Conservation (phyloP, 2,888 invertebrate genomes). For the Caenorhabditis sp. region DNA sequence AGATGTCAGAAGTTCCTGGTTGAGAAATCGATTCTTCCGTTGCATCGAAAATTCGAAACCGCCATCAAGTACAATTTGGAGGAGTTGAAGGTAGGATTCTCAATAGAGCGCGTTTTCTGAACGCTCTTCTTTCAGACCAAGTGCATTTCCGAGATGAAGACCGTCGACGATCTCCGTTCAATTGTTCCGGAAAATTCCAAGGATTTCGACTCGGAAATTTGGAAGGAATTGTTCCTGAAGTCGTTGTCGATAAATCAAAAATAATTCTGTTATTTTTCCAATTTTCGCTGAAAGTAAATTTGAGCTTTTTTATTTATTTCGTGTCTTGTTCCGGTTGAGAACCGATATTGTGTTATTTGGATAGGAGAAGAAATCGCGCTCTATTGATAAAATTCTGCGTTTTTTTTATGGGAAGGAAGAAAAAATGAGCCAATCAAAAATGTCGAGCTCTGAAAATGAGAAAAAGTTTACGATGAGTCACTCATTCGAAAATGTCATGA, state of each 20-base stretch:
- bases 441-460: too few species aligned
- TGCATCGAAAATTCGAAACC: not conserved
- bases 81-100: not conserved
- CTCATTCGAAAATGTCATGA: too few species aligned
- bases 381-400: too few species aligned
- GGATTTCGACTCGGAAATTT: not conserved
- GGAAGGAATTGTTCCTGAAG: constrained; percentile 5
- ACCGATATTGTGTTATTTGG: too few species aligned
- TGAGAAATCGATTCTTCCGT: not conserved
- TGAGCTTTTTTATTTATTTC: too few species aligned
- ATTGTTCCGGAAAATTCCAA: not conserved
- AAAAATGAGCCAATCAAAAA: too few species aligned
- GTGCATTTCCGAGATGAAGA: not conserved
- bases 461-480: too few species aligned
- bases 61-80: not conserved
- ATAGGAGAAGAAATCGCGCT: too few species aligned
- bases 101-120: not conserved
- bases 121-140: not conserved
- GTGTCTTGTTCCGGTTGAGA: too few species aligned
- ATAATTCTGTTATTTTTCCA: too few species aligned
- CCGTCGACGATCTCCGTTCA: not conserved
- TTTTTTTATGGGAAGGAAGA: too few species aligned
- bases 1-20: not conserved
- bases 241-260: not conserved
- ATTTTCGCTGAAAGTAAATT: too few species aligned